Evolutionary conservation across 2,113 vertebrate species (phyloP).

Genomic region (Dascyllus trimaculatus): DNA sequence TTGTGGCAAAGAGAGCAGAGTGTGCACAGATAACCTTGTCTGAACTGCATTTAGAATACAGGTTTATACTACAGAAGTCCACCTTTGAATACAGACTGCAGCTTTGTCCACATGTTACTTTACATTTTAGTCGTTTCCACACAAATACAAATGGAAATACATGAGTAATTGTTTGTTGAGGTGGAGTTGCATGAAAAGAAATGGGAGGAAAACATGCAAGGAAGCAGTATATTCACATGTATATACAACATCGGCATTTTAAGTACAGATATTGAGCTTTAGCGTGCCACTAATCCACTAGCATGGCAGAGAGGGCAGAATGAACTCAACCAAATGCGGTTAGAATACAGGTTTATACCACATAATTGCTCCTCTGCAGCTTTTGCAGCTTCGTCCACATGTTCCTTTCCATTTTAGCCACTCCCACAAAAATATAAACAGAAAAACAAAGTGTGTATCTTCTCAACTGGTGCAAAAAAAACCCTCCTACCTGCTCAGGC

Average conservation of each 20-base stretch:
- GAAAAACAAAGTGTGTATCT: background rate
- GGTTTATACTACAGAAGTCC: too few species aligned
- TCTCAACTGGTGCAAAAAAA: slow-evolving; percentile 3
- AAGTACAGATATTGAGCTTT: slow-evolving; percentile 25
- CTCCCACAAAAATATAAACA: too few species aligned
- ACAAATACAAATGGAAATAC: background rate
- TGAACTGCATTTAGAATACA: background rate
- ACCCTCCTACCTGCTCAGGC: slow-evolving; percentile 91
- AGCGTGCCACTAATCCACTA: slow-evolving; percentile 46
- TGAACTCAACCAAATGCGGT: slow-evolving; percentile 7
- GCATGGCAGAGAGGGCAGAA: background rate
- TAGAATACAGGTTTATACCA: background rate
- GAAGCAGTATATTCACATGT: slow-evolving; percentile 9
- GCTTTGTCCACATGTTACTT: background rate
- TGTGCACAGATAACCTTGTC: slow-evolving; percentile 14
- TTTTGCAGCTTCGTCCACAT: background rate
- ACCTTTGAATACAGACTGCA: background rate
- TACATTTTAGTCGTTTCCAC: too few species aligned
- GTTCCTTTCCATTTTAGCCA: too few species aligned
- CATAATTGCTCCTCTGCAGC: background rate
- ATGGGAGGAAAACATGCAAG: slow-evolving; percentile 9
- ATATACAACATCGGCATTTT: background rate
- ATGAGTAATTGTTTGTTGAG: slow-evolving; percentile 3
- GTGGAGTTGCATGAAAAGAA: slow-evolving; percentile 1
- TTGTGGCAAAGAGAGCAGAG: background rate